A percentile compares a stretch with the other conserved stretches of the same genome.
Evolutionary conservation across 2,797 vertebrate species (phyloP).

Genomic region (Vireo griseus): DNA sequence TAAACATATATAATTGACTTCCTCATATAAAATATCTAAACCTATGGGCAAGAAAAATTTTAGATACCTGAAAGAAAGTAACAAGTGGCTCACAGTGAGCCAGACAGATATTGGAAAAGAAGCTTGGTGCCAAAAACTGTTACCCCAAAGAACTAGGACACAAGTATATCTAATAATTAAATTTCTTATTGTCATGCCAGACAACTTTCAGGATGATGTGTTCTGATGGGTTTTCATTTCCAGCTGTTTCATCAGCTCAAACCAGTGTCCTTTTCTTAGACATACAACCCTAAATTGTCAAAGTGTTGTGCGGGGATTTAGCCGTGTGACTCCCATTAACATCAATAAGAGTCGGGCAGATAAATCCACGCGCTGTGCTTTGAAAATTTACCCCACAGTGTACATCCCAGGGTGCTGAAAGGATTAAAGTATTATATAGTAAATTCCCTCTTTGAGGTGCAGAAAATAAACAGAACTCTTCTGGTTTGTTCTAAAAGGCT

Average conservation of each 20-base stretch:
- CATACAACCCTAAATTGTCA: constrained; percentile 66
- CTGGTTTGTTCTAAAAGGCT: constrained; percentile 57
- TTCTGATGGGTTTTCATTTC: constrained; percentile 60
- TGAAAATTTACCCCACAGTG: constrained; percentile 72
- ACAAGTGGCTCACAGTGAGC: background rate
- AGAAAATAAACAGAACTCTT: constrained; percentile 65
- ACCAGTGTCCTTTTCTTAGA: constrained; percentile 62
- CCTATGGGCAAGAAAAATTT: background rate
- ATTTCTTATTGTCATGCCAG: constrained; percentile 35
- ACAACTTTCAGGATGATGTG: constrained; percentile 38
- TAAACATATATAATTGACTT: background rate
- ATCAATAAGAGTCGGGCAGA: constrained; percentile 67
- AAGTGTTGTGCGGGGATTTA: constrained; percentile 67
- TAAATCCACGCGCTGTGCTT: constrained; percentile 67
- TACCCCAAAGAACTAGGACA: constrained; percentile 38
- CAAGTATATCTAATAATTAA: constrained; percentile 54
- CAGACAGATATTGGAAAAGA: background rate
- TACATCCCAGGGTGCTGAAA: constrained; percentile 69
- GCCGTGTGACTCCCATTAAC: constrained; percentile 73
- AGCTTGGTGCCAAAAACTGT: background rate
- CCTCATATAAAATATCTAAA: background rate
- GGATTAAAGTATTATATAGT: constrained; percentile 74
- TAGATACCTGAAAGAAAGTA: background rate
- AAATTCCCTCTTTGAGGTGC: constrained; percentile 65
- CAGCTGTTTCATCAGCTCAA: constrained; percentile 68